Base-by-base conservation (phyloP, 1,140 invertebrate genomes). In the Vanessa tameamea region DNA sequence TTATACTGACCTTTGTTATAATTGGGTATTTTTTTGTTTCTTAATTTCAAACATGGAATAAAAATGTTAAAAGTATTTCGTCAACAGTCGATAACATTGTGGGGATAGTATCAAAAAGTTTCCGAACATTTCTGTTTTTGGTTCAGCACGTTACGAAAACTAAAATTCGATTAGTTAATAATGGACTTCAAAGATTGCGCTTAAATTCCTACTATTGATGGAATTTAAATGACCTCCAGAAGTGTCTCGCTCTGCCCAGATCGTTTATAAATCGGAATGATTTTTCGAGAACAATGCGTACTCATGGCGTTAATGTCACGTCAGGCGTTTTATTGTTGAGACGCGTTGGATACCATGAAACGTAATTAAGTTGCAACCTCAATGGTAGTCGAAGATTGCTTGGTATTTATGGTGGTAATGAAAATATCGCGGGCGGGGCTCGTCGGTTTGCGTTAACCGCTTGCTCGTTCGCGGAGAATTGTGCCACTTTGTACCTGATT, bases 281-380 rank as follows among this genome's bases (percentile, higher is more conserved):
- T 57, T 71, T 76, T 76, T 73, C 67, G 55, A 71, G 73, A 78
- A 78, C 79, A 81, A 81, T 81, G 61, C 73, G 63, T 71, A 77
- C 72, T 79, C 78, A 81, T 72, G 66, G 51, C 64, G 72, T 82
- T 82, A 77, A 80, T 76, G 76, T 80, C 76, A 73, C 72, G 53
- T 71, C 51, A 69, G 68, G 37, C 43, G 73, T 82, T 80, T 77
- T 69, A 71, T 69, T 76, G 76, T 75, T 72, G 51, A 72, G 64
- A 76, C 61, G 59, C 37, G 61, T 71, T 61, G 71, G 71, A 74
- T 76, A 73, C 72, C 74, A 68, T 77, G 74, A 79, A 80, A 83
- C 71, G 76, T 82, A 82, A 87, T 85, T 86, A 87, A 82, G 82
- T 81, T 82, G 72, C 80, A 80, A 84, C 78, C 81, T 85, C 79